Evolutionary conservation across 2,888 invertebrate species (phyloP).

Genomic region (Pammene aurita): DNA sequence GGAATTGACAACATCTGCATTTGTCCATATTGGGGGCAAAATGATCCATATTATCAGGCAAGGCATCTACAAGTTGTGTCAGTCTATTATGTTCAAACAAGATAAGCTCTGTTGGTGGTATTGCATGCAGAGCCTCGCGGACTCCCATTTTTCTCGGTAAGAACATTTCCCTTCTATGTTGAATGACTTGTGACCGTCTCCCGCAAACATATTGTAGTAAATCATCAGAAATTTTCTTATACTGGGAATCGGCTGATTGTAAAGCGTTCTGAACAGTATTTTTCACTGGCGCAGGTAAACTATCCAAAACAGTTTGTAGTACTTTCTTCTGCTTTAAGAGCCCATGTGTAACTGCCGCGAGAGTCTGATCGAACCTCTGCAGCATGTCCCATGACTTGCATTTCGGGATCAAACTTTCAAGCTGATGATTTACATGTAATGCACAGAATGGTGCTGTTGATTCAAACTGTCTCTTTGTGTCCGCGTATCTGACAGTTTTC

Average conservation of each 20-base stretch:
- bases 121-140: constrained; percentile 28
- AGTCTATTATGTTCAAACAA: constrained; percentile 37
- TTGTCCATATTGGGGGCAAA: constrained; percentile 28
- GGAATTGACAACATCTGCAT: constrained; percentile 26
- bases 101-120: constrained; percentile 40
- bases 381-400: constrained; percentile 40
- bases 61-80: constrained; percentile 20
- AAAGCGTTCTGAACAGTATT: constrained; percentile 19
- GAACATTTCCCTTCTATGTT: constrained; percentile 39
- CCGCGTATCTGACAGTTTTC: constrained; percentile 40
- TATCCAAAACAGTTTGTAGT: constrained; percentile 15
- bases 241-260: constrained; percentile 27
- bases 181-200: constrained; percentile 40
- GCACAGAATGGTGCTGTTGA: constrained; percentile 35
- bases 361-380: constrained; percentile 36
- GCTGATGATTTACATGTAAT: constrained; percentile 32
- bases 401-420: constrained; percentile 27
- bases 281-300: constrained; percentile 10
- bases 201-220: constrained; percentile 43
- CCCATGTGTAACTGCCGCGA: constrained; percentile 41
- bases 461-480: constrained; percentile 41
- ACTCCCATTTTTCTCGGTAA: constrained; percentile 33
- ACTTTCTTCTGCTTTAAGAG: constrained; percentile 40
- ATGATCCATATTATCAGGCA: constrained; percentile 18
- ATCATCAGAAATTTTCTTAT: constrained; percentile 36